Evolutionary conservation across 2,797 vertebrate species (phyloP), one percentile per base, ranked within the genome.

Genomic region (Melanotaenia parkinsoni): DNA sequence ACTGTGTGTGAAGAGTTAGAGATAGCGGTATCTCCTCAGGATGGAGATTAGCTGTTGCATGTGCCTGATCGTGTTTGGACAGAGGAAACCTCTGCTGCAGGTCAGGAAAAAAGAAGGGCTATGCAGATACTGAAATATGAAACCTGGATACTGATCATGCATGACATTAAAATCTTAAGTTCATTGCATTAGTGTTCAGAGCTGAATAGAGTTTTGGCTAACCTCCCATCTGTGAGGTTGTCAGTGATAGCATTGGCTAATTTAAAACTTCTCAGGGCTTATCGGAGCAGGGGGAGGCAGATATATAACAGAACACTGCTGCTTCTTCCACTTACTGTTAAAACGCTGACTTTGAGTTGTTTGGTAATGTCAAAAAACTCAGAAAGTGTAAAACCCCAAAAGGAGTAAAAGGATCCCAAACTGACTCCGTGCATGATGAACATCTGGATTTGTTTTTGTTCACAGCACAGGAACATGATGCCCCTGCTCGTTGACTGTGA

Each of bases 361-460:
- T 24, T 5, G 20, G 47, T 2, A 1, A 10, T 50, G 69, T 86
- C 71, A 78, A 74, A 76, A 70, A 78, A 53, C 18, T 50, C 76
- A 86, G 61, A 63, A 73, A 37, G 50, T 60, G 26, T 18, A 66
- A 73, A 82, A 38, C 1, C 37, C 35, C 6, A 10, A 37, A 70
- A 65, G 50, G 50, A 63, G 32, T 20, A 8, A 66, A 70, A 63
- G n/a, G 51, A 3, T 84, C 79, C 76, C 80, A 71, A 62, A 63
- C 61, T 89, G 35, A 37, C 35, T 37, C 35, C 86, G 86, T 37
- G 9, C 12, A 1, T 4, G 86, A 38, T 45, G 51, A 85, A 60
- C 73, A 86, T 90, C 86, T 89, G 84, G 81, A 71, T 73, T 81
- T 67, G 18, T 62, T 63, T 60, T 37, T 45, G 45, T 43, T 82